phyloP scores from a whole-genome alignment of 1,140 invertebrate genomes.

The Drosophila cardini region DNA sequence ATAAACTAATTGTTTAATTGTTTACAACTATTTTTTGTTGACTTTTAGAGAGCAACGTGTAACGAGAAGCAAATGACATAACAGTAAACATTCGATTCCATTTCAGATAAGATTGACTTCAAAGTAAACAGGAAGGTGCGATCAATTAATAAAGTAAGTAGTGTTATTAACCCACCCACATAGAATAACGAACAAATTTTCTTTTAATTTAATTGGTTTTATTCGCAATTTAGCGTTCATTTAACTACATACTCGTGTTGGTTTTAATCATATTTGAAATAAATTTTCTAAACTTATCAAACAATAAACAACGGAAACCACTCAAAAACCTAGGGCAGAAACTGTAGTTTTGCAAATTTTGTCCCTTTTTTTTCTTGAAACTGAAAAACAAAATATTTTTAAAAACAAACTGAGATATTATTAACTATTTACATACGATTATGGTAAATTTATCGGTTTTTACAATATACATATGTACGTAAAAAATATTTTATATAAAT shows the following conservation, averaged over 20 bases:
- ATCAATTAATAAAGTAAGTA: background rate
- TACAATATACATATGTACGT: conserved; percentile 69
- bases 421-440: conserved; percentile 78
- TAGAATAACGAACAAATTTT: conserved; percentile 1
- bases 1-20: too few relatives aligned
- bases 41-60: too few relatives aligned
- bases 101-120: background rate
- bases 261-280: conserved; percentile 70
- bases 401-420: conserved; percentile 60
- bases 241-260: conserved; percentile 71
- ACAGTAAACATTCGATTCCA: background rate
- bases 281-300: conserved; percentile 56
- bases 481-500: conserved; percentile 77
- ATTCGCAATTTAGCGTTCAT: conserved; percentile 81
- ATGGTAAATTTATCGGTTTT: conserved; percentile 52
- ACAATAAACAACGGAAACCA: conserved; percentile 60
- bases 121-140: background rate
- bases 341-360: conserved; percentile 24
- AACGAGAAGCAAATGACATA: background rate
- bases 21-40: too few relatives aligned
- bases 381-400: conserved; percentile 17
- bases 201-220: conserved; percentile 74
- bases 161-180: background rate
- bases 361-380: conserved; percentile 6
- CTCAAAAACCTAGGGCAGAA: conserved; percentile 43